Evolutionary conservation across 1,140 invertebrate genomes (phyloP).

Genomic region (Lepidurus arcticus): DNA sequence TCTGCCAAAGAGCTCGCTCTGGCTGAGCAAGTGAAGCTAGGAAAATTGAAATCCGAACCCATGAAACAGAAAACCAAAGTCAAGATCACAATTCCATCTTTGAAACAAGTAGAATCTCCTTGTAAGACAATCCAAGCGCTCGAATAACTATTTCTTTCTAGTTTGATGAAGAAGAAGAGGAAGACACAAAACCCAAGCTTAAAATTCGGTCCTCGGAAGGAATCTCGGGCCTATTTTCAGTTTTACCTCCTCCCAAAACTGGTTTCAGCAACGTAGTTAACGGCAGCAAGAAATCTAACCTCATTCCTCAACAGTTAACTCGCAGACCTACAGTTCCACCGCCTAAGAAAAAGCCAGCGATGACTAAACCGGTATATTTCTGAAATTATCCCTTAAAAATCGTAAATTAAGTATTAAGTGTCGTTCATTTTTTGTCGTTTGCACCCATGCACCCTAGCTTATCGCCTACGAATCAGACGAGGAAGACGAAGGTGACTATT

Average conservation of each 20-base stretch:
- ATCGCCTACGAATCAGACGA: constrained; percentile 24
- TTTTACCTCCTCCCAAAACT: constrained; percentile 29
- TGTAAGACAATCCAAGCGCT: background rate
- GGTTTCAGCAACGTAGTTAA: background rate
- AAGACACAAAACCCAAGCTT: background rate
- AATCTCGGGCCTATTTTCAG: constrained; percentile 28
- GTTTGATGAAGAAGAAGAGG: constrained; percentile 27
- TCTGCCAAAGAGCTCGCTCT: constrained; percentile 29
- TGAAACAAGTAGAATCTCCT: constrained; percentile 27
- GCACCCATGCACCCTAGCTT: background rate
- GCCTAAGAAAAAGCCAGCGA: background rate
- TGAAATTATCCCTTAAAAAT: background rate
- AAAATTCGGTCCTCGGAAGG: constrained; percentile 4
- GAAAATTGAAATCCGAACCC: constrained; percentile 7
- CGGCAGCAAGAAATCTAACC: background rate
- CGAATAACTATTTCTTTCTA: background rate
- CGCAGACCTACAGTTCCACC: constrained; percentile 20
- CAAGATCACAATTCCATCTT: background rate
- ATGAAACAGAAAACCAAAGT: constrained; percentile 27
- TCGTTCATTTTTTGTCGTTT: background rate
- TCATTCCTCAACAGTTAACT: background rate
- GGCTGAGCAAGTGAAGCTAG: constrained; percentile 25
- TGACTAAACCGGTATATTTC: constrained; percentile 6
- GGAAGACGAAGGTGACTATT: constrained; percentile 24
- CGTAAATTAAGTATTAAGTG: background rate